Percentiles rank a stretch among this genome's conserved stretches.
These are phyloP conservation scores for Itoplectis maculator DNA, from an alignment of 2,888 invertebrate genomes.

Conservation along the genomic window DNA sequence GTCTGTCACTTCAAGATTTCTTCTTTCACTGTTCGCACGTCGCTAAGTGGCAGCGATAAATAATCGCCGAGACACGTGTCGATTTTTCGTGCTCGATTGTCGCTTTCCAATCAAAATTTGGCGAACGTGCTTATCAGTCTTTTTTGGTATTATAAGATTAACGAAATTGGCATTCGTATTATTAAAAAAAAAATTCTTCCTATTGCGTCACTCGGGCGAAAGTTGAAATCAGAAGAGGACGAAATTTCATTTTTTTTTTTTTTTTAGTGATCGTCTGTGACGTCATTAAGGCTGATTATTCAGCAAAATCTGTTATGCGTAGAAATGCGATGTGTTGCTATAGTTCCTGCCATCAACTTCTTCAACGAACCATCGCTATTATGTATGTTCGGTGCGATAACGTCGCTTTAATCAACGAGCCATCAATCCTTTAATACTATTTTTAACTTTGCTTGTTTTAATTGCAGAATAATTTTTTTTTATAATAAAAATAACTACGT, in stretches of 20 bases:
- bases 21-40: slow-evolving; percentile 23
- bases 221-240: slow-evolving; percentile 4
- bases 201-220: slow-evolving; percentile 4
- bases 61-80: background rate
- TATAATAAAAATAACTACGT: no score
- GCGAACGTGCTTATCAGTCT: background rate
- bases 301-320: slow-evolving; percentile 28
- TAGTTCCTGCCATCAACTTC: slow-evolving; percentile 41
- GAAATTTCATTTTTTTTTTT: background rate
- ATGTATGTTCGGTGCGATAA: slow-evolving; percentile 18
- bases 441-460: background rate
- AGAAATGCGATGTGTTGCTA: background rate
- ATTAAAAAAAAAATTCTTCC: no score
- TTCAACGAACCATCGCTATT: slow-evolving; percentile 46
- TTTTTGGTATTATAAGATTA: background rate
- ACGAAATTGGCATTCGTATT: no score
- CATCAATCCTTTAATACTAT: background rate
- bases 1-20: background rate
- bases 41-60: background rate
- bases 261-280: background rate
- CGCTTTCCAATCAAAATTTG: slow-evolving; percentile 41
- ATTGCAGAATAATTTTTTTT: no score
- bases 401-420: background rate
- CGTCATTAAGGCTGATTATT: slow-evolving; percentile 1
- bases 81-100: slow-evolving; percentile 8